phyloP scores from a whole-genome alignment of 1,140 invertebrate genomes.

The Drosophila repletoides region DNA sequence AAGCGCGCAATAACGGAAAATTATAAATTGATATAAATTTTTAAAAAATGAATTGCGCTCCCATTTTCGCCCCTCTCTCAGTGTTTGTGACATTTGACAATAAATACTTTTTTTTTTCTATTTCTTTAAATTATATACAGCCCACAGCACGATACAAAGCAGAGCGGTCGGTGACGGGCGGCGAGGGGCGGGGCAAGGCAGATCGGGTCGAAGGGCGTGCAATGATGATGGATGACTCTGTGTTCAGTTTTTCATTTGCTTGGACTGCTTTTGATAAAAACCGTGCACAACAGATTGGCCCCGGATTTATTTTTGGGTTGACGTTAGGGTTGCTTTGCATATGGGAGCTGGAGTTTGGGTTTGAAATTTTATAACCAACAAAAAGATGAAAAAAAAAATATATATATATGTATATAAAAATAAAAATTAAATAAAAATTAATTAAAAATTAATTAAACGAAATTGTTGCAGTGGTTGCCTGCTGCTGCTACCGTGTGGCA shows the following conservation, averaged over 20 bases:
- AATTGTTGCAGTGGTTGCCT: constrained; percentile 52
- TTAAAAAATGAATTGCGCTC: constrained; percentile 66
- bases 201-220: constrained; percentile 40
- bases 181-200: constrained; percentile 7
- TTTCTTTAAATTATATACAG: constrained; percentile 55
- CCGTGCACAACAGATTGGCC: constrained; percentile 49
- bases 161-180: constrained; percentile 1
- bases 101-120: constrained; percentile 47
- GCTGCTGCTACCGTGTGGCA: constrained; percentile 9
- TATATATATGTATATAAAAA: no score
- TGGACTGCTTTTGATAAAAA: constrained; percentile 43
- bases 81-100: constrained; percentile 74
- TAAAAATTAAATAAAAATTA: constrained; percentile 71
- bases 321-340: constrained; percentile 51
- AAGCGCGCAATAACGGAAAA: constrained; percentile 65
- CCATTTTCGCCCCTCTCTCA: constrained; percentile 7
- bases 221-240: constrained; percentile 74
- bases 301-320: constrained; percentile 58
- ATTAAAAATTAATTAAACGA: constrained; percentile 78
- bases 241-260: constrained; percentile 67
- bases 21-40: constrained; percentile 79
- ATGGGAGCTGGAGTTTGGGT: no score
- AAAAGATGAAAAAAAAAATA: constrained; percentile 6
- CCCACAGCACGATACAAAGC: no score
- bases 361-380: constrained; percentile 32